Conservation (phyloP, 2,113 vertebrate species). For the Nestor notabilis region DNA sequence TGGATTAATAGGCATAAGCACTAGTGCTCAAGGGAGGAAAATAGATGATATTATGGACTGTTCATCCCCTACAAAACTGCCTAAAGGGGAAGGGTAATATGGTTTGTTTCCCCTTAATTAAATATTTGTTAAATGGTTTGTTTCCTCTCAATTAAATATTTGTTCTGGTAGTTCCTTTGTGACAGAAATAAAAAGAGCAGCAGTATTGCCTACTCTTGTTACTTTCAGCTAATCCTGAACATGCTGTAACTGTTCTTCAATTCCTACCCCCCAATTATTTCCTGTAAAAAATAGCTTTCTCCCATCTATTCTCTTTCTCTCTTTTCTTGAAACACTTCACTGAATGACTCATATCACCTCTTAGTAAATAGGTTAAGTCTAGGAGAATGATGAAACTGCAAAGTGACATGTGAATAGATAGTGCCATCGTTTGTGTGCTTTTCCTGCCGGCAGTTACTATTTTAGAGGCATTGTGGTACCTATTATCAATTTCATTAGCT, state of each 20-base stretch:
- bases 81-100: not conserved
- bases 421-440: not conserved
- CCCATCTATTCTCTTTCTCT: not conserved
- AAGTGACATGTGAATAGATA: not conserved
- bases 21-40: not conserved
- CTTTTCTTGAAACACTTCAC: not conserved
- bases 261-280: constrained; percentile 14
- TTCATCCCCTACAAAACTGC: constrained; percentile 15
- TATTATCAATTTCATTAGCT: not conserved
- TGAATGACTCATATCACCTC: not conserved
- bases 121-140: constrained; percentile 54
- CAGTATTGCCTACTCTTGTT: constrained; percentile 6
- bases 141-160: constrained; percentile 55
- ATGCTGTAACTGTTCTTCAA: not conserved
- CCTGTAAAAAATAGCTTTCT: constrained; percentile 13
- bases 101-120: constrained; percentile 43
- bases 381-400: not conserved
- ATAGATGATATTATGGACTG: constrained; percentile 17
- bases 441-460: constrained; percentile 5
- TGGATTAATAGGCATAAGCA: constrained; percentile 37
- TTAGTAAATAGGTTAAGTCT: constrained; percentile 21
- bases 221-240: constrained; percentile 32
- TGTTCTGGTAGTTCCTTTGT: constrained; percentile 40
- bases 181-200: not conserved
- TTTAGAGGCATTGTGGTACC: not conserved